A percentile compares a stretch with the other conserved stretches of the same genome.
These are phyloP conservation scores for Chionomys nivalis DNA, from an alignment of 2,113 vertebrate genomes.

Conservation along the genomic window DNA sequence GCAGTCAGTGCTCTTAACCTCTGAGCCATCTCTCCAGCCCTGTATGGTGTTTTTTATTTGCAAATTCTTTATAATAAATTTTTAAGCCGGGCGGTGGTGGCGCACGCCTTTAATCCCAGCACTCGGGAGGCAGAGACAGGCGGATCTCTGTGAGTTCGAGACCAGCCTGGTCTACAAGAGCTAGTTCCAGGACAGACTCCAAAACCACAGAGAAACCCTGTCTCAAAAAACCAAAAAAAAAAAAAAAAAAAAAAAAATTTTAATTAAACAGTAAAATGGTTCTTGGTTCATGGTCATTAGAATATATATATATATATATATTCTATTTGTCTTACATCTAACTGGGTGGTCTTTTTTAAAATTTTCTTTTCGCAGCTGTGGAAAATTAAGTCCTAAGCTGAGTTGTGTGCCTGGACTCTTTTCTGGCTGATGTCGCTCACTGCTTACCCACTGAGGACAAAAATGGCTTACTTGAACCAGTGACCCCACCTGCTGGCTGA, in stretches of 20 bases:
- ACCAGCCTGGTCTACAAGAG: too few relatives aligned
- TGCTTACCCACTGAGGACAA: not conserved
- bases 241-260: not conserved
- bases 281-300: not conserved
- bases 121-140: too few relatives aligned
- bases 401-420: not conserved
- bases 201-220: too few relatives aligned
- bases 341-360: not conserved
- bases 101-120: too few relatives aligned
- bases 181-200: too few relatives aligned
- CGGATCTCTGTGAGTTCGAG: too few relatives aligned
- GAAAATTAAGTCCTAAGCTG: slow-evolving; percentile 87
- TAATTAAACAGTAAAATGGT: not conserved
- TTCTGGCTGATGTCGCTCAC: not conserved
- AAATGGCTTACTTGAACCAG: not conserved
- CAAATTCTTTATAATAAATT: not conserved
- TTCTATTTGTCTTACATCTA: not conserved
- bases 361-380: slow-evolving; percentile 83
- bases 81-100: too few relatives aligned
- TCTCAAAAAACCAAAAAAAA: too few relatives aligned
- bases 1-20: too few relatives aligned
- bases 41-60: not conserved
- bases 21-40: too few relatives aligned
- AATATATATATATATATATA: not conserved
- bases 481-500: not conserved